phyloP scores from a whole-genome alignment of 2,888 invertebrate species.

The Pammene aurita region DNA sequence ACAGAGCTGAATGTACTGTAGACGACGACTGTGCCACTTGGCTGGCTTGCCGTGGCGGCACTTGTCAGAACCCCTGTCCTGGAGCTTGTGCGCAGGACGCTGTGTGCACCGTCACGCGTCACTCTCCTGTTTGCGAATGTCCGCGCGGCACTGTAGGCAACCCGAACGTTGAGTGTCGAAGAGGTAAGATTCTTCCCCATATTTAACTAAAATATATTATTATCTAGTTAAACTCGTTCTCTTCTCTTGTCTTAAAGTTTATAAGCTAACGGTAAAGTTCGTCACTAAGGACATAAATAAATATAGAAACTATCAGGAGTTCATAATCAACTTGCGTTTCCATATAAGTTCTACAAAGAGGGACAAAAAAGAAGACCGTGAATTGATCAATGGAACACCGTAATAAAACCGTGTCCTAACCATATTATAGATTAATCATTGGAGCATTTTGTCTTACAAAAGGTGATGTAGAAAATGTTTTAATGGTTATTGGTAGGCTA shows the following conservation, averaged over 20 bases:
- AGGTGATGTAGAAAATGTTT: too few relatives aligned
- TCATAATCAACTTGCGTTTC: too few relatives aligned
- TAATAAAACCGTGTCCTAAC: too few relatives aligned
- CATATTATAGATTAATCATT: too few relatives aligned
- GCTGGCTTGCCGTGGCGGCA: slow-evolving; percentile 89
- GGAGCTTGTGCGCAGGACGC: slow-evolving; percentile 92
- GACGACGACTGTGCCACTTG: slow-evolving; percentile 91
- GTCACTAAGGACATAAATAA: too few relatives aligned
- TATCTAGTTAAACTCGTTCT: background rate
- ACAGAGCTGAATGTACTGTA: slow-evolving; percentile 88
- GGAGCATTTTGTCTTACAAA: too few relatives aligned
- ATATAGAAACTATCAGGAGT: too few relatives aligned
- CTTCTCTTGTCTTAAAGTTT: background rate
- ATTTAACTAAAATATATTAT: background rate
- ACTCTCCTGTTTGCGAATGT: slow-evolving; percentile 90
- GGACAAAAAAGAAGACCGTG: too few relatives aligned
- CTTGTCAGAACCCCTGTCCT: slow-evolving; percentile 92
- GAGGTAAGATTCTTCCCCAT: slow-evolving; percentile 65
- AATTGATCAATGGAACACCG: too few relatives aligned
- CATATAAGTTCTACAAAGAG: too few relatives aligned
- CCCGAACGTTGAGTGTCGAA: slow-evolving; percentile 86
- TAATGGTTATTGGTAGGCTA: too few relatives aligned
- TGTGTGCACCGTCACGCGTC: slow-evolving; percentile 89
- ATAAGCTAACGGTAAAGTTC: too few relatives aligned
- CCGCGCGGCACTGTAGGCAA: slow-evolving; percentile 92